A percentile compares a stretch with the other conserved stretches of the same genome.
phyloP scores from a whole-genome alignment of 2,113 vertebrate genomes.

The Lagopus leucura region DNA sequence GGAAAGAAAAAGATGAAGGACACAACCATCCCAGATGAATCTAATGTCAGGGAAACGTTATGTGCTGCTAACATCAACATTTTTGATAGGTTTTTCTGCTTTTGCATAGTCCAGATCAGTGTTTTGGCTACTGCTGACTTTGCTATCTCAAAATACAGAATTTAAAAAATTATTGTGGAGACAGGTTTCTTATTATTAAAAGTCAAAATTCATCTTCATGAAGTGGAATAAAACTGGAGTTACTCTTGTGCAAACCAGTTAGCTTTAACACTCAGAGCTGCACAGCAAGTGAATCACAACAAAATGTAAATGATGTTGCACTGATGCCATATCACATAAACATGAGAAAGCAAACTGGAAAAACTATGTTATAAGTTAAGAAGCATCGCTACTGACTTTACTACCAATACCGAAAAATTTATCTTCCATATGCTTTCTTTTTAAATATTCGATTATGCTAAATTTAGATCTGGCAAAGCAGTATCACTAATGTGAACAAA shows the following conservation, averaged over 20 bases:
- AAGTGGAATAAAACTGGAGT: background rate
- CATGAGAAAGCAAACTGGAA: background rate
- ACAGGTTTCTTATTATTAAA: background rate
- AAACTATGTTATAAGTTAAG: conserved; percentile 1
- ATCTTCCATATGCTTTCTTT: conserved; percentile 37
- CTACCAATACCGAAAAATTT: background rate
- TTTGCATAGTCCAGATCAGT: background rate
- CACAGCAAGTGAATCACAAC: background rate
- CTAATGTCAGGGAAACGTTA: background rate
- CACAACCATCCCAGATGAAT: background rate
- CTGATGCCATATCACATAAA: background rate
- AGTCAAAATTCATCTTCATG: background rate
- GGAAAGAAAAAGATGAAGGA: conserved; percentile 4
- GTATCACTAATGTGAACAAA: background rate
- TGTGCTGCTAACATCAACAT: background rate
- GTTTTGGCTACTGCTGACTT: background rate
- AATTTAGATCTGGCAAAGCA: conserved; percentile 37
- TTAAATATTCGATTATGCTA: conserved; percentile 7
- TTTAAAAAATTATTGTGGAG: background rate
- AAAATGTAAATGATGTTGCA: background rate
- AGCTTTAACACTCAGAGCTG: background rate
- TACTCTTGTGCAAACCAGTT: background rate
- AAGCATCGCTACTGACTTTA: background rate
- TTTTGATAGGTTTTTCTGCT: background rate
- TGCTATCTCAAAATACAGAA: background rate